These are phyloP conservation scores for Vidua chalybeata DNA, from an alignment of 2,113 vertebrate species.

Conservation along the genomic window DNA sequence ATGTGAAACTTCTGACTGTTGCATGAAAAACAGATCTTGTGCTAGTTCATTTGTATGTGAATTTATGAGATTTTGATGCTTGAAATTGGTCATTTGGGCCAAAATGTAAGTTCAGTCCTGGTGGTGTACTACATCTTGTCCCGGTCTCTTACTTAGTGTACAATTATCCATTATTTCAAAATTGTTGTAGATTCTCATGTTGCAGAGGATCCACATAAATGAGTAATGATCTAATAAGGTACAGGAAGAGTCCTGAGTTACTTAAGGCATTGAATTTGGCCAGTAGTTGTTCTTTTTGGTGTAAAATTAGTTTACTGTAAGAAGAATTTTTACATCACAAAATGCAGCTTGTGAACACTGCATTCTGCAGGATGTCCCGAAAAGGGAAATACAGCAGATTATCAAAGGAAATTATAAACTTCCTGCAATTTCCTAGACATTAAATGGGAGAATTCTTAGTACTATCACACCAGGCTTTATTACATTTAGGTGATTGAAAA, in stretches of 20 bases:
- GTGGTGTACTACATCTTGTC: neutral
- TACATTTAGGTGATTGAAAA: neutral
- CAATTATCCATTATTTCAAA: neutral
- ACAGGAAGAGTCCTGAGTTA: neutral
- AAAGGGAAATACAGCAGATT: neutral
- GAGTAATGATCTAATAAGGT: neutral
- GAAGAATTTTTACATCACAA: neutral
- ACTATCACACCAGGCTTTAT: neutral
- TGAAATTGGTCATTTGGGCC: neutral
- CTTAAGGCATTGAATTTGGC: neutral
- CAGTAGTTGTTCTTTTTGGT: neutral
- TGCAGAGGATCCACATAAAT: neutral
- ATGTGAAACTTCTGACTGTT: neutral
- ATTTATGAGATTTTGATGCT: neutral
- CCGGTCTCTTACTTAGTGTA: neutral
- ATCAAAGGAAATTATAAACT: slow-evolving; percentile 4
- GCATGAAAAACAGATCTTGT: neutral
- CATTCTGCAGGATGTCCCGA: neutral
- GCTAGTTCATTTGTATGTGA: neutral
- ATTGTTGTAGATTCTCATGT: neutral
- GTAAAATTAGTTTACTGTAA: neutral
- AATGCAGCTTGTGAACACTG: neutral
- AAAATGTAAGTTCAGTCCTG: neutral
- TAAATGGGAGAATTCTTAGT: neutral
- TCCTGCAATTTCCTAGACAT: neutral